Evolutionary conservation across 2,888 invertebrate genomes (phyloP), one percentile per base, ranked within the genome.

Genomic region (Chymomyza caudatula): DNA sequence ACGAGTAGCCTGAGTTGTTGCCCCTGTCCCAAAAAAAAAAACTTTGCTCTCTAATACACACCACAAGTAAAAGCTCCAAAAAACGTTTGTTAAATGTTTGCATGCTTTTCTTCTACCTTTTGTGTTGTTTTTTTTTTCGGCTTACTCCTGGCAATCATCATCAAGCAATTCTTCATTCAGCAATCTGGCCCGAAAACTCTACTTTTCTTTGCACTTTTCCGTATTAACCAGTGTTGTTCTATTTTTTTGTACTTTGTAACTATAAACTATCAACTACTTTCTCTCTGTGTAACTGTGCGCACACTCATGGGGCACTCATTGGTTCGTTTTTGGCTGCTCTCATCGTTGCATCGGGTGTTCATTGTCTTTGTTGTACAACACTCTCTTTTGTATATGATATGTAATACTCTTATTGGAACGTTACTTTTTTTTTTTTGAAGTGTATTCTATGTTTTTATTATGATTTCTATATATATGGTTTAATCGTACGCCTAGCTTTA

Each of bases 141-240:
- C 8, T 37, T 42, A n/a, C n/a, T 19, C 11, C 5, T 1, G 5
- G 29, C 29, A 37, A 4, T 37, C 29, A 37, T 37, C 29, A 37
- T 37, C 29, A 37, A 37, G 1, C 11, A 11, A 62, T 43, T 22
- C 15, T 6, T 44, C 44, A n/a, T n/a, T 37, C 29, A 37, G 29
- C 29, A 37, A 37, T 37, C 29, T 37, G 19, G 22, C 20, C 2
- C 20, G 8, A 20, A 65, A 59, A 60, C 20, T 44, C 59, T 6
- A 13, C 59, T 65, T 70, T 70, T 70, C 70, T 70, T 70, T 70
- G 72, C 72, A 71, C 71, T 67, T 60, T 61, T 57, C 47, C n/a
- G 17, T 8, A 51, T 20, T 51, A 51, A 51, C 51, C 11, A 51
- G 47, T 51, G 20, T 20, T n/a, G n/a, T n/a, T n/a, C n/a, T n/a